Evolutionary conservation across 1,140 invertebrate species (phyloP), one percentile per base, ranked within the genome.

Genomic region (Trichonephila inaurata): DNA sequence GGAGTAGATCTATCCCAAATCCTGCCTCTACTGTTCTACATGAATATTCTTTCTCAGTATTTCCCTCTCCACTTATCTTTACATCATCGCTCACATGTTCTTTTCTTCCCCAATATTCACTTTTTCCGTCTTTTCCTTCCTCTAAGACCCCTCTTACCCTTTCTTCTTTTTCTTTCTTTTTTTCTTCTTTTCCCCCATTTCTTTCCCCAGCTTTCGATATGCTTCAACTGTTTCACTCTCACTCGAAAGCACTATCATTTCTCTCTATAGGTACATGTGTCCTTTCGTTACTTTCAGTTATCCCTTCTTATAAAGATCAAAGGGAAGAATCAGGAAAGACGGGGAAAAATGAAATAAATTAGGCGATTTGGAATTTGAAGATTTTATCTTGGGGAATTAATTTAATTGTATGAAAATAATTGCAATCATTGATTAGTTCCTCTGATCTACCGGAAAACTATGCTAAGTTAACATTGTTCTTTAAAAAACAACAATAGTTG

Each of bases 21-120:
- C 83, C 51, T 6, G 51, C 24, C 51, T 61, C 51, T 18, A 60
- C 24, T 51, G 10, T 85, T 85, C 83, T 82, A 82, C 72, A 91
- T 91, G 89, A 91, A 91, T 91, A 91, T 91, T 82, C 72, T 60
- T 81, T 82, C 16, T 64, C 16, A 19, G 66, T 61, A 28, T 77
- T 40, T 81, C 89, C 12, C 69, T 91, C 51, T 60, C 86, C 86
- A 64, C 86, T 66, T 60, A 60, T 83, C 64, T 64, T 58, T 61
- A 91, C 89, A 91, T 91, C 89, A 91, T 91, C 89, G 69, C 69
- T 91, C 72, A 82, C 89, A 62, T 91, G 89, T 81, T 81, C 72
- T 91, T 91, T 88, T 91, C 89, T 82, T 91, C 88, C 58, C 58
- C 69, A 61, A 83, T 83, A 83, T 83, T 83, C 81, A 19, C 19